A percentile compares a stretch with the other conserved stretches of the same genome.
Conservation (phyloP, 2,888 invertebrate species). For the Saturnia pavonia region DNA sequence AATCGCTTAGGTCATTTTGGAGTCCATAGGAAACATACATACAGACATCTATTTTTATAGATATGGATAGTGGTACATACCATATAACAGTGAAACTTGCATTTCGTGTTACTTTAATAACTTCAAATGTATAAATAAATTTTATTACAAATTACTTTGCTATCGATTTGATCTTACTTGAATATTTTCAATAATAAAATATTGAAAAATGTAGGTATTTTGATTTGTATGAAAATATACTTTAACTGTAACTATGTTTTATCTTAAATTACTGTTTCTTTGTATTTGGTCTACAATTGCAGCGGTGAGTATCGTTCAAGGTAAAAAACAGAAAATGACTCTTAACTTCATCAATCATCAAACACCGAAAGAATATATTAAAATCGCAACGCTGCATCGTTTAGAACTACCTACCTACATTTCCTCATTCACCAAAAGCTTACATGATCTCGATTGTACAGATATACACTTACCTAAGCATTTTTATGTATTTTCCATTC, state of each 20-base stretch:
- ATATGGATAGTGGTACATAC: too few relatives aligned
- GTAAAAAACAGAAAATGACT: not conserved
- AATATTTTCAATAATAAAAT: slow-evolving; percentile 2
- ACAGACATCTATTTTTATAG: too few relatives aligned
- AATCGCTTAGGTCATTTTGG: too few relatives aligned
- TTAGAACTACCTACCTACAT: too few relatives aligned
- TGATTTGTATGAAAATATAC: not conserved
- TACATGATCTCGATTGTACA: too few relatives aligned
- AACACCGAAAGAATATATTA: not conserved
- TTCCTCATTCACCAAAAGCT: too few relatives aligned
- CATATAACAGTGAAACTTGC: too few relatives aligned
- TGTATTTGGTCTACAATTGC: slow-evolving; percentile 6
- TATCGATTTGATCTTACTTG: not conserved
- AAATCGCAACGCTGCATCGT: too few relatives aligned
- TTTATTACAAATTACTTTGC: not conserved
- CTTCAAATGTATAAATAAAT: not conserved
- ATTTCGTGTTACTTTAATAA: not conserved
- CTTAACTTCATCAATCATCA: not conserved
- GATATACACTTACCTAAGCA: too few relatives aligned
- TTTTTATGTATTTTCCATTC: too few relatives aligned
- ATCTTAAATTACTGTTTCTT: not conserved
- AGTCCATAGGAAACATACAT: too few relatives aligned
- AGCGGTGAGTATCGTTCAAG: slow-evolving; percentile 8
- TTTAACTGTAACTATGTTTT: not conserved
- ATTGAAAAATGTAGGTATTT: not conserved